Base-by-base conservation (phyloP, 2,113 vertebrate genomes). In the Hyla sarda region DNA sequence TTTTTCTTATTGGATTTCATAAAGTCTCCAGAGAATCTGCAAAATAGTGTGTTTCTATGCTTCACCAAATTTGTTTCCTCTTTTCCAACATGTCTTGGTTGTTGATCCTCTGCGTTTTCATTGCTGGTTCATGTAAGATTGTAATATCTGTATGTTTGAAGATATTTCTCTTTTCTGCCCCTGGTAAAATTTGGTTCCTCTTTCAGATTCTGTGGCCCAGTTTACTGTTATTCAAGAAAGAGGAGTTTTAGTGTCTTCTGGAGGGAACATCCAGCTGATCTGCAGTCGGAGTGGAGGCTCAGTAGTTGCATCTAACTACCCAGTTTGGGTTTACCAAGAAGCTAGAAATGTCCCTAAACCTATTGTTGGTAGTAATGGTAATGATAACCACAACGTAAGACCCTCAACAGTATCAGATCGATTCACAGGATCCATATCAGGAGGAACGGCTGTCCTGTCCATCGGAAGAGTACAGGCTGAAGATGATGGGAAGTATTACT, bases 131-230 rank as follows among this genome's bases (percentile, higher is more conserved):
- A 67, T 41, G 41, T 69, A 23, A 83, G 86, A 41, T 78, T 52
- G 30, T 23, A 28, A 30, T 21, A 77, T 19, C 74, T 10, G 1
- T 34, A 30, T 23, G 25, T 11, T 5, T 56, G 16, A 56, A 9
- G 52, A n/a, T 11, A 13, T 2, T 58, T 50, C 32, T 41, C 30
- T 2, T 54, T 10, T 58, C 34, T n/a, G 13, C 21, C 13, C 19
- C 58, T 1, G n/a, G 3, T 79, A 79, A 79, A 11, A 37, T 58
- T n/a, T 25, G 34, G 5, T 7, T 78, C 25, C 30, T 76, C 47
- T 81, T 80, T 23, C 50, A 81, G 82, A 30, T 37, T 80, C 78
- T 34, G 3, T 11, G 9, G 76, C 88, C 14, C 80, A 86, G 71
- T 34, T 67, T 60, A 52, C 65, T 16, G 19, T 89, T 47, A 83